phyloP scores from a whole-genome alignment of 2,888 invertebrate species.

The Lasioglossum pauxillum region DNA sequence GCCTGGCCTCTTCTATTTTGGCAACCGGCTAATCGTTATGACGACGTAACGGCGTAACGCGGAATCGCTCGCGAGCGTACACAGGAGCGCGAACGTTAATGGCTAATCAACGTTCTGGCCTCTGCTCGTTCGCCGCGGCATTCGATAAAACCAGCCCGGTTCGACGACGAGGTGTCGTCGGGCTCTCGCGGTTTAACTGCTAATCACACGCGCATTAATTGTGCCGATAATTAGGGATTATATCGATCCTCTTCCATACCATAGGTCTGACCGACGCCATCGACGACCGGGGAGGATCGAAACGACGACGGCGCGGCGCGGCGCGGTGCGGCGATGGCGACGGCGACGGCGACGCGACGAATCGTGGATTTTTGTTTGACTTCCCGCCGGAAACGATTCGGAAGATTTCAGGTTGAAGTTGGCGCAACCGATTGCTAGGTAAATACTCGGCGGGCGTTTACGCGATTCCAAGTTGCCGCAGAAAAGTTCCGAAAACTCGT shows the following conservation, averaged over 20 bases:
- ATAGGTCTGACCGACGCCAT: neutral
- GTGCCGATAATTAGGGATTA: slow-evolving; percentile 41
- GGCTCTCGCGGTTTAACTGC: slow-evolving; percentile 46
- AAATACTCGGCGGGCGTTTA: slow-evolving; percentile 6
- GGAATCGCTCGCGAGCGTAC: neutral
- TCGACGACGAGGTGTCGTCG: slow-evolving; percentile 43
- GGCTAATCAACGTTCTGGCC: slow-evolving; percentile 56
- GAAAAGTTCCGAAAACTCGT: neutral
- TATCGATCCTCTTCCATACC: slow-evolving; percentile 28
- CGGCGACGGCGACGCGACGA: neutral
- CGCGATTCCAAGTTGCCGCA: slow-evolving; percentile 1
- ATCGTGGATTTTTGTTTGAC: slow-evolving; percentile 10
- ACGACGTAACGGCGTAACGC: slow-evolving; percentile 19
- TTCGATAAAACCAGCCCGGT: slow-evolving; percentile 58
- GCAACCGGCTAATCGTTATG: slow-evolving; percentile 11
- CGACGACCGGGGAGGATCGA: neutral
- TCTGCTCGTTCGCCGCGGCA: slow-evolving; percentile 39
- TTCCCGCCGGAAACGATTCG: neutral
- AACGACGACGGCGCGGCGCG: neutral
- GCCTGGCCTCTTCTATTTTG: slow-evolving; percentile 24
- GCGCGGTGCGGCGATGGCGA: neutral
- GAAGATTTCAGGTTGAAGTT: slow-evolving; percentile 9
- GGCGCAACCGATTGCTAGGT: neutral
- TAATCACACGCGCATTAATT: slow-evolving; percentile 56
- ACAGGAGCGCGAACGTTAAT: slow-evolving; percentile 38